Evolutionary conservation across 2,888 invertebrate species (phyloP), one percentile per base, ranked within the genome.

Genomic region (Agelastica alni): DNA sequence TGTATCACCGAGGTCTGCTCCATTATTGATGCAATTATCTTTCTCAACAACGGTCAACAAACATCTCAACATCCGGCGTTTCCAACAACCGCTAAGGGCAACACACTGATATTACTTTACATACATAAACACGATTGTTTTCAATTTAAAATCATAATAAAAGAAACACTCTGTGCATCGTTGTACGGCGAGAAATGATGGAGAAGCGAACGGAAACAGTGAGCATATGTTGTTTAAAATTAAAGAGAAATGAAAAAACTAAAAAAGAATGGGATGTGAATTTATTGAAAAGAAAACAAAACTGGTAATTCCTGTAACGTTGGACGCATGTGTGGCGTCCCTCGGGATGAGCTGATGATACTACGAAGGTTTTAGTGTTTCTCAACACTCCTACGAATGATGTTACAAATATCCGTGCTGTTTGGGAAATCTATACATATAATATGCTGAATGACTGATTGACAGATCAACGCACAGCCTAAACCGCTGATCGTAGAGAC

Each of bases 71-170:
- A 39, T 39, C 37, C 37, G 37, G 18, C 37, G 20, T 39, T 20
- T 39, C 37, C 20, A 39, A 12, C 7, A 39, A 39, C 37, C 12
- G 37, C 37, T 18, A 18, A 16, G 37, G 20, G 37, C 17, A 16
- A 39, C 20, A 39, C 10, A 5, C 28, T 9, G 28, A 13, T 26
- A 14, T 42, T 26, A 16, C 28, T 16, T 26, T 31, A 45, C 20
- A 39, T 39, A 39, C 13, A 45, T 45, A 45, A 45, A 22, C 45
- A 22, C 32, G 31, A 45, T 45, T 45, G 45, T 45, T 45, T 34
- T 36, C 39, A 45, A 32, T 45, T 45, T 14, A 22, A 45, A 45
- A 45, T 22, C 32, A 31, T 45, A 39, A 20, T 39, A 45, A 45
- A 43, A 45, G 45, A 45, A 26, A 45, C 34, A 4, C 45, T 36